Base-by-base conservation (phyloP, 2,888 invertebrate genomes). In the Exephanes ischioxanthus region DNA sequence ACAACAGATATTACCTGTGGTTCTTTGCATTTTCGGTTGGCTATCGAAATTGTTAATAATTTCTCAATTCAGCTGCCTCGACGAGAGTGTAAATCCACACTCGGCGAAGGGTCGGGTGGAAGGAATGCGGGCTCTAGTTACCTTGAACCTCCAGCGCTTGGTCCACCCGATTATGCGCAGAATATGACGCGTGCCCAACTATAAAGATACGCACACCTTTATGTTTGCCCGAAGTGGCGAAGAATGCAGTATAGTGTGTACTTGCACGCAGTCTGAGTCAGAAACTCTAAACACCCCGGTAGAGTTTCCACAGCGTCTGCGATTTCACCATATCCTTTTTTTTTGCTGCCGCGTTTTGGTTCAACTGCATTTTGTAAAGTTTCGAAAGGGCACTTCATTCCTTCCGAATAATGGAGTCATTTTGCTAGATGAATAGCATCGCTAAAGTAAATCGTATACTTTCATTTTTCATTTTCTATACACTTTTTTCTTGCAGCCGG, bases 91-190 rank as follows among this genome's bases (percentile, higher is more conserved):
- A 51, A 79, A 71, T 71, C 41, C 61, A 48, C 53, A n/a, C 16
- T 48, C 22, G n/a, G 33, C 30, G 19, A 63, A 76, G 75, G 33
- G 63, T 37, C 66, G 63, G 5, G 51, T 63, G 30, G n/a, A n/a
- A 41, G 37, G 63, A 61, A 71, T 61, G 71, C 63, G 51, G 14
- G 79, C 11, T 48, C 51, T 53, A 22, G 48, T 63, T 51, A 41
- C 79, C 79, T 79, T 79, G 79, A 79, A 79, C 79, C 79, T 79
- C 71, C 37, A 71, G 61, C 45, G 68, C 63, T 16, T 63, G 48
- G 79, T 61, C 45, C 61, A n/a, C 14, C 16, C 19, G 37, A 76
- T 66, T 37, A 37, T 67, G 51, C 66, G 22, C 51, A 53, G n/a
- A 26, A 33, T 26, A 76, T 33, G 6, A 30, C 51, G 30, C 6